Conservation (phyloP, 1,140 invertebrate genomes). For the Homalodisca vitripennis region DNA sequence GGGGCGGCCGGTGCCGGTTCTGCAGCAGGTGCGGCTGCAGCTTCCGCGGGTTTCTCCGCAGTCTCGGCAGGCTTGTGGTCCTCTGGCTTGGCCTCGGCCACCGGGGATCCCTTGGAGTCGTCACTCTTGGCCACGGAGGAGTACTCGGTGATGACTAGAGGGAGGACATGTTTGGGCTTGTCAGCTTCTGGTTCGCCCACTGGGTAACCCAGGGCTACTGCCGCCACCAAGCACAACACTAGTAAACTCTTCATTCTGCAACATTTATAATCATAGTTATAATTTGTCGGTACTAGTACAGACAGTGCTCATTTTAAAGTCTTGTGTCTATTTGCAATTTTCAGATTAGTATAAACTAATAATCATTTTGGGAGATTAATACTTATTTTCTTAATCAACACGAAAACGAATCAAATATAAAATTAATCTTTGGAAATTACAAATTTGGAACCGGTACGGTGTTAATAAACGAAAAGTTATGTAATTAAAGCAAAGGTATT, state of each 20-base stretch:
- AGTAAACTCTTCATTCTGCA: slow-evolving; percentile 49
- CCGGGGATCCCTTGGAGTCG: slow-evolving; percentile 31
- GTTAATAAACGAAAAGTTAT: no score
- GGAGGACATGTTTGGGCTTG: slow-evolving; percentile 42
- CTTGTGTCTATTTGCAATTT: no score
- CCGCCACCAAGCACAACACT: slow-evolving; percentile 43
- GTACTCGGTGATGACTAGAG: slow-evolving; percentile 48
- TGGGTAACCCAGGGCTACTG: slow-evolving; percentile 44
- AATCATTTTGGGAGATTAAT: no score
- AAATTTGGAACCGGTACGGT: no score
- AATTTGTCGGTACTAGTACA: neutral
- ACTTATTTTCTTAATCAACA: no score
- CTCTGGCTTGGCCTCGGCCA: slow-evolving; percentile 26
- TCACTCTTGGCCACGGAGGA: slow-evolving; percentile 46
- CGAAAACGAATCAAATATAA: no score
- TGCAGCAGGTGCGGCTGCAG: slow-evolving; percentile 10
- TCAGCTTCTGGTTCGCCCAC: slow-evolving; percentile 40
- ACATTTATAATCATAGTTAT: slow-evolving; percentile 27
- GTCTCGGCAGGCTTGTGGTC: slow-evolving; percentile 34
- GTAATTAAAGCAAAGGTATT: no score
- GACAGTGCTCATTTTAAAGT: no score
- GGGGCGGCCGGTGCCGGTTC: slow-evolving; percentile 12
- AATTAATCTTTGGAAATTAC: no score
- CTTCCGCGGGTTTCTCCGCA: slow-evolving; percentile 20
- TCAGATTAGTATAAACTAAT: no score